Conservation (phyloP, 2,888 invertebrate species). For the Limnephilus lunatus region DNA sequence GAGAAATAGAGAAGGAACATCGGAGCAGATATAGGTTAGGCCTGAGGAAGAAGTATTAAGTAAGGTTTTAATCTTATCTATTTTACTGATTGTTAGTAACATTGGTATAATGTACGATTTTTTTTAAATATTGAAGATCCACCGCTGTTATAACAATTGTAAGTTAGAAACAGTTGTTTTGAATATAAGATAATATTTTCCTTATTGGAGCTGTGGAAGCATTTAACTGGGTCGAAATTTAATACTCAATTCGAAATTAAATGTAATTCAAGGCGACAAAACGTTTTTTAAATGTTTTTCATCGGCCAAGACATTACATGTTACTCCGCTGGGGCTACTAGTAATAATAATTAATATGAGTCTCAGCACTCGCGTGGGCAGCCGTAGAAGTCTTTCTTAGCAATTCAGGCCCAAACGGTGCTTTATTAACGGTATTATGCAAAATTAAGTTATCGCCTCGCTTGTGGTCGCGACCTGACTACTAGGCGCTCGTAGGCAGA, state of each 20-base stretch:
- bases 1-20: too few relatives aligned
- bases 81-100: too few relatives aligned
- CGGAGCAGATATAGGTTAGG: too few relatives aligned
- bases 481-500: background rate
- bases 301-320: background rate
- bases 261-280: background rate
- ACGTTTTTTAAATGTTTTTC: background rate
- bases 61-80: too few relatives aligned
- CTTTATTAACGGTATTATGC: constrained; percentile 63
- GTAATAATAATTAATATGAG: background rate
- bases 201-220: background rate
- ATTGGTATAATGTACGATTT: too few relatives aligned
- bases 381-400: constrained; percentile 42
- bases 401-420: constrained; percentile 53
- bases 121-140: too few relatives aligned
- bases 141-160: background rate
- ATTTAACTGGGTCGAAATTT: background rate
- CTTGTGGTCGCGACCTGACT: constrained; percentile 42
- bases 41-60: too few relatives aligned
- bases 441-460: constrained; percentile 59
- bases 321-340: background rate
- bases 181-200: background rate
- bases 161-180: background rate
- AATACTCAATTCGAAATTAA: background rate
- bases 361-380: constrained; percentile 37